Base-by-base conservation (phyloP, 2,888 invertebrate species). In the Auanema sp. region DNA sequence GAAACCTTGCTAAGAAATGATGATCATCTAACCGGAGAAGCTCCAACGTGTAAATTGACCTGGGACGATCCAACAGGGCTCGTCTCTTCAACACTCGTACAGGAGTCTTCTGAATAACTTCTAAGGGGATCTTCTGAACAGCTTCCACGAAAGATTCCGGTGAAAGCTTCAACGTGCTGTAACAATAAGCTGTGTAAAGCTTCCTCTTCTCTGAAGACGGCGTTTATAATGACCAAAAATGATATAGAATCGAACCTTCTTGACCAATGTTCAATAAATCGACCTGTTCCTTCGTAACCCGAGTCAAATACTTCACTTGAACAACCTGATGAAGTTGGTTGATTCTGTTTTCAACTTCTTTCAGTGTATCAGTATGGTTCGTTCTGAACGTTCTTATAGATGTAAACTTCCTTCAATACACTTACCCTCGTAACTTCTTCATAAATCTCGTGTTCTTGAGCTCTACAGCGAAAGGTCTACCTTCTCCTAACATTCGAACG, bases 401-500 rank as follows among this genome's bases (percentile, higher is more conserved):
- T 8, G 6, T 2, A 23, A 10, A 43, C 5, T 23, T 51, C 40
- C n/a, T n/a, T n/a, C n/a, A n/a, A n/a, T 33, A 33, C 8, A 33
- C 59, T 50, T 12, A 74, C 72, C 71, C 64, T 59, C 62, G 43
- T 8, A 75, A 44, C 1, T 60, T 50, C 21, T 61, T 33, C 0
- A 73, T 87, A 23, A 86, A 84, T 68, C 86, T 87, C 24, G 77
- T 75, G 60, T 84, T 79, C 44, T 89, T 81, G 47, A 93, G 88
- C 87, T 96, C 93, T 0, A 96, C 86, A 0, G 91, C 91, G 86
- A 97, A 98, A 0, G 97, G 97, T 10, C 97, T 87, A 0, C 97
- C 97, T 65, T 75, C 79, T 43, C 88, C 87, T 12, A 98, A 86
- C 86, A 92, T 96, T 64, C 94, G 87, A 0, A 97, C 97, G 86